These are phyloP conservation scores for Cacatua alba DNA, from an alignment of 2,113 vertebrate species.

Conservation along the genomic window DNA sequence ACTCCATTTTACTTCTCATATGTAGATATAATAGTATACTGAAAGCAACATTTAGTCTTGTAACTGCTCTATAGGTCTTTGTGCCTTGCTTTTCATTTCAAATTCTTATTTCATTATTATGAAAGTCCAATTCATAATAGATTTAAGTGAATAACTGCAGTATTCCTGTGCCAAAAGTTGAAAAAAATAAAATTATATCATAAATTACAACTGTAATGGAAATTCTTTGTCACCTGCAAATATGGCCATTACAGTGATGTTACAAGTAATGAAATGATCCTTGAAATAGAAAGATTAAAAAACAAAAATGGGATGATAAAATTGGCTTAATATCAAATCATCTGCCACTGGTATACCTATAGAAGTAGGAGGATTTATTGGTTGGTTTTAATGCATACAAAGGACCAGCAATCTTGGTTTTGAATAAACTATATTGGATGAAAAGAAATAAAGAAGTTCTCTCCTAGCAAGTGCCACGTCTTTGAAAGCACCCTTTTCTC, in stretches of 20 bases:
- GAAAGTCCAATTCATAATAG: neutral
- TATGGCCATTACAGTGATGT: neutral
- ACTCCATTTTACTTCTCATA: neutral
- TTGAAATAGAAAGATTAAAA: conserved; percentile 31
- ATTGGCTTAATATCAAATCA: neutral
- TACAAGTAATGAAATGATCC: neutral
- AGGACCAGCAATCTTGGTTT: neutral
- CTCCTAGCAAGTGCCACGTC: neutral
- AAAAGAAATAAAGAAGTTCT: neutral
- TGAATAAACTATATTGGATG: neutral
- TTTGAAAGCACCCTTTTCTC: neutral
- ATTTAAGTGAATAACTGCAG: neutral
- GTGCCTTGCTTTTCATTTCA: neutral
- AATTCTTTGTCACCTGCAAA: neutral
- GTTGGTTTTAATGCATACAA: neutral
- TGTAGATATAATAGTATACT: neutral
- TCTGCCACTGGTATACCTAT: neutral
- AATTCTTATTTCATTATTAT: neutral
- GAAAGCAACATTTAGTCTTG: neutral
- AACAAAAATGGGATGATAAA: neutral
- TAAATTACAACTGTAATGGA: neutral
- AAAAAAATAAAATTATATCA: neutral
- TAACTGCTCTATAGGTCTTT: neutral
- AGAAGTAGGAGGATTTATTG: neutral
- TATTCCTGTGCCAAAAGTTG: neutral